Conservation (phyloP, 1,140 invertebrate genomes). For the Hyles vespertilio region DNA sequence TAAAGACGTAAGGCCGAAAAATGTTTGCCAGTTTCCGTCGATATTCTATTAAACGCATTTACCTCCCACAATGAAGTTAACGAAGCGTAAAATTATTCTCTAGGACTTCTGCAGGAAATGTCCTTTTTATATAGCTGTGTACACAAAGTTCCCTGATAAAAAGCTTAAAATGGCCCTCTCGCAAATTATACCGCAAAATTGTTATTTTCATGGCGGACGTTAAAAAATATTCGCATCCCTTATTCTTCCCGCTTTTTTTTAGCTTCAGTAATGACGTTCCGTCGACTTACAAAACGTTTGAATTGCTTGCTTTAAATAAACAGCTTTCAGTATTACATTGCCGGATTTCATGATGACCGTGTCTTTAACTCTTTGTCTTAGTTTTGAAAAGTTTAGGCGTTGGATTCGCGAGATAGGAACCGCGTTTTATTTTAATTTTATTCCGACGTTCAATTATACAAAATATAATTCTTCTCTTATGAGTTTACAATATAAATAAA, state of each 20-base stretch:
- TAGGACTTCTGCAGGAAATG: conserved; percentile 51
- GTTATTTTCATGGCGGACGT: conserved; percentile 56
- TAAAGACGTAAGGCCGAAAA: conserved; percentile 28
- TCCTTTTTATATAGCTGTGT: conserved; percentile 60
- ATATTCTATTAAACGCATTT: conserved; percentile 49
- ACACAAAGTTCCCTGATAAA: conserved; percentile 67
- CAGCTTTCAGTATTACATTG: conserved; percentile 30
- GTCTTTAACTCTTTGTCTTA: not conserved
- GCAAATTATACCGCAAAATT: conserved; percentile 65
- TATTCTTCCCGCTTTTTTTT: conserved; percentile 41
- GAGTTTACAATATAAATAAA: too few relatives aligned
- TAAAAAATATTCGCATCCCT: conserved; percentile 47
- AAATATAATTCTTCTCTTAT: too few relatives aligned
- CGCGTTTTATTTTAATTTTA: too few relatives aligned
- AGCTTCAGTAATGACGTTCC: conserved; percentile 44
- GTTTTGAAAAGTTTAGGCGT: too few relatives aligned
- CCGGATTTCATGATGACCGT: not conserved
- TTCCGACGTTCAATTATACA: too few relatives aligned
- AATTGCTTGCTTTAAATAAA: conserved; percentile 60
- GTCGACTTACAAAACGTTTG: conserved; percentile 52
- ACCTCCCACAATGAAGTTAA: conserved; percentile 50
- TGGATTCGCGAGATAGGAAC: too few relatives aligned
- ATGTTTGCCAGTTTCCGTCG: conserved; percentile 32
- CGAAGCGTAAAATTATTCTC: conserved; percentile 67
- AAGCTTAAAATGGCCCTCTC: conserved; percentile 59